A percentile compares a stretch with the other conserved stretches of the same genome.
Evolutionary conservation across 2,797 vertebrate species (phyloP).

Genomic region (Myotis myotis): DNA sequence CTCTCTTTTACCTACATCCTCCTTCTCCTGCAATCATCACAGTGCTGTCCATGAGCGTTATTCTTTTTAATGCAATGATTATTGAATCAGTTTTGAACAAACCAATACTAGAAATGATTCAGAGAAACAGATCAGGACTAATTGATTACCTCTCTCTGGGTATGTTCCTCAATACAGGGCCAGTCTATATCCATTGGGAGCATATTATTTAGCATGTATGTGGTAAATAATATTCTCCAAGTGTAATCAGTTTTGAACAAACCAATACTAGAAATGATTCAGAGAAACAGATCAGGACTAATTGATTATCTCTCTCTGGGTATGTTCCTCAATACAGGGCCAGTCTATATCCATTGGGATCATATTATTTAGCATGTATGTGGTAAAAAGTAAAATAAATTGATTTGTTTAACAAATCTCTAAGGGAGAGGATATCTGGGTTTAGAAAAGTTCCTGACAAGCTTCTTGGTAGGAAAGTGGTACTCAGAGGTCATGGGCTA

Average conservation of each 20-base stretch:
- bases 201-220: background rate
- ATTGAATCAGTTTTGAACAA: background rate
- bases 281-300: too few relatives aligned
- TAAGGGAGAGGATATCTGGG: background rate
- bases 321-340: background rate
- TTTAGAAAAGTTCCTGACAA: background rate
- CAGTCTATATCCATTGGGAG: background rate
- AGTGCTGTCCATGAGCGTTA: background rate
- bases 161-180: background rate
- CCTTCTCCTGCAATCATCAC: too few relatives aligned
- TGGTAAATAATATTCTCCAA: too few relatives aligned
- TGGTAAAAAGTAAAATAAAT: background rate
- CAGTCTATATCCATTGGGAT: background rate
- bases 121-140: background rate
- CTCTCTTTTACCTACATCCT: too few relatives aligned
- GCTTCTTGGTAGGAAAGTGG: background rate
- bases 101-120: background rate
- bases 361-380: background rate
- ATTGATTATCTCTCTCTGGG: too few relatives aligned
- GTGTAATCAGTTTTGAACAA: too few relatives aligned
- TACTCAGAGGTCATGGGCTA: background rate
- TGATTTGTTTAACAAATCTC: background rate
- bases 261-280: too few relatives aligned
- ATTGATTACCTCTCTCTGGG: background rate
- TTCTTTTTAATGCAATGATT: background rate